phyloP scores from a whole-genome alignment of 2,888 invertebrate species.

The Epinotia demarniana region DNA sequence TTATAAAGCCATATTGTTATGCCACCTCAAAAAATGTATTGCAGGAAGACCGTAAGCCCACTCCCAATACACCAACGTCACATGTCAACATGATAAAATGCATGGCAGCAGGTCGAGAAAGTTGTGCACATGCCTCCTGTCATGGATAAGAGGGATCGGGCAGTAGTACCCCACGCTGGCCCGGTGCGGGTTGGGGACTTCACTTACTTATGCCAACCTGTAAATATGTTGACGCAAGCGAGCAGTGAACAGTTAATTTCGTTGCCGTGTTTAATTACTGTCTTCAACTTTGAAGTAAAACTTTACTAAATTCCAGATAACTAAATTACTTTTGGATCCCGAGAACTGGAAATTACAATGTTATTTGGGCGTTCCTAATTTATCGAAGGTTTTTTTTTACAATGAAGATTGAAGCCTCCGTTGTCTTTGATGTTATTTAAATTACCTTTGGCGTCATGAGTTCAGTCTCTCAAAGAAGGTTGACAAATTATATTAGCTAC shows the following conservation, averaged over 20 bases:
- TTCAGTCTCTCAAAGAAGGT: slow-evolving; percentile 22
- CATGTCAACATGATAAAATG: too few relatives aligned
- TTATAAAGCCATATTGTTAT: too few relatives aligned
- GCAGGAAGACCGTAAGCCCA: too few relatives aligned
- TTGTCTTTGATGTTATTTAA: slow-evolving; percentile 29
- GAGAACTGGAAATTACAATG: slow-evolving; percentile 14
- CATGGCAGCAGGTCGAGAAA: too few relatives aligned
- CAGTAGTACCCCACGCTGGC: too few relatives aligned
- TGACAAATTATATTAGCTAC: slow-evolving; percentile 28
- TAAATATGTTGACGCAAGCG: slow-evolving; percentile 14
- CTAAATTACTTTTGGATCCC: background rate
- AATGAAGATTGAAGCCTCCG: slow-evolving; percentile 14
- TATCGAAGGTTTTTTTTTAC: slow-evolving; percentile 6
- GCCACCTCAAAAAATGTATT: too few relatives aligned
- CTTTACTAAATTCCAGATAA: slow-evolving; percentile 16
- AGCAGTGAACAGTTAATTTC: background rate
- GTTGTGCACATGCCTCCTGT: too few relatives aligned
- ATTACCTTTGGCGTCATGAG: slow-evolving; percentile 22
- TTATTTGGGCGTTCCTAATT: background rate
- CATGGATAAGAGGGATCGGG: too few relatives aligned
- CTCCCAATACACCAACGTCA: too few relatives aligned
- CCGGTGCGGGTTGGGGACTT: too few relatives aligned
- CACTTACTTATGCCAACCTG: background rate
- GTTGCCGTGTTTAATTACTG: background rate
- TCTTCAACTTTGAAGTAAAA: slow-evolving; percentile 12